These are phyloP conservation scores for Fundulus diaphanus DNA, from an alignment of 2,797 vertebrate genomes.

Conservation along the genomic window DNA sequence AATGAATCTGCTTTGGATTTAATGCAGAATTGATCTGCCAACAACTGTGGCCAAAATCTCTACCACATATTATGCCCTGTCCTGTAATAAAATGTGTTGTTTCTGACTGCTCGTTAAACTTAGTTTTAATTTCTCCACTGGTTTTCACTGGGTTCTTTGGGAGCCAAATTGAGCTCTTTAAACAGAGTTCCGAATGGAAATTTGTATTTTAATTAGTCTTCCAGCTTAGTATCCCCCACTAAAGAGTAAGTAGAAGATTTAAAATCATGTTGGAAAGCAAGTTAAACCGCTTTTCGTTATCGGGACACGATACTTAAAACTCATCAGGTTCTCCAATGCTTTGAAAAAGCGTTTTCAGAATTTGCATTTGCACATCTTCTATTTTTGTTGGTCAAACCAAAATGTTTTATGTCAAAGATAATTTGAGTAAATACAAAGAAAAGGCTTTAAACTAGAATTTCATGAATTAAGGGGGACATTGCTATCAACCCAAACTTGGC, in stretches of 20 bases:
- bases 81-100: not conserved
- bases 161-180: not conserved
- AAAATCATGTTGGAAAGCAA: not conserved
- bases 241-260: not conserved
- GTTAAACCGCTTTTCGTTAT: not conserved
- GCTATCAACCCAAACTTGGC: not conserved
- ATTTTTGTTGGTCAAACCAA: not conserved
- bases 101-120: conserved; percentile 7
- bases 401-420: not conserved
- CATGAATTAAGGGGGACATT: not conserved
- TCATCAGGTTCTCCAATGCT: no score
- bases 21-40: not conserved
- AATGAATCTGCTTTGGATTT: not conserved
- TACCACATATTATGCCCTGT: conserved; percentile 6
- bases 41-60: conserved; percentile 5
- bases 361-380: not conserved
- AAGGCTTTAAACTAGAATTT: not conserved
- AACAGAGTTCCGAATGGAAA: conserved; percentile 3
- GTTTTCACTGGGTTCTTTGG: not conserved
- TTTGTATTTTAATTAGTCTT: conserved; percentile 11
- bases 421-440: not conserved
- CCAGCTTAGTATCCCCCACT: not conserved
- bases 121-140: not conserved
- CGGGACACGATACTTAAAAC: not conserved
- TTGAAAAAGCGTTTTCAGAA: not conserved